Base-by-base conservation (phyloP, 2,113 vertebrate species). In the Pelobates fuscus region DNA sequence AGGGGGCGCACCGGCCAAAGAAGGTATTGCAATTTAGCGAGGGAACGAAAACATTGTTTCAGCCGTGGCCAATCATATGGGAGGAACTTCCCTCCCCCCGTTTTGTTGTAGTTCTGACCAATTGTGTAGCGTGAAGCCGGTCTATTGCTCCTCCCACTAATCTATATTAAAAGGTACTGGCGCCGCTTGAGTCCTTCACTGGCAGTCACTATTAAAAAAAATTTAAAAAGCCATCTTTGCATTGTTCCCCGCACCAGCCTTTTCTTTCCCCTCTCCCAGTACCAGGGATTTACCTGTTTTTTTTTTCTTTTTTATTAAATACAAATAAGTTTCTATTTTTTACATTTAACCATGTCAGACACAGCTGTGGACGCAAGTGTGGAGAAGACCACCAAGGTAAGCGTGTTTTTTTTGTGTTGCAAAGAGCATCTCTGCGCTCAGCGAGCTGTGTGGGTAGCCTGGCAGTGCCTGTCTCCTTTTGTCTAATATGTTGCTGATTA, bases 121-220 rank as follows among this genome's bases (percentile, higher is more conserved):
- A 68, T 67, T 2, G 32, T 5, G 8, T 8, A 14, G 43, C 41
- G 57, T 60, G 65, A 11, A 52, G 73, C 55, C 65, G 73, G 73
- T 17, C 26, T 23, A n/a, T 46, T 8, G 73, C 73, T 37, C 73
- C 73, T 2, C 73, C 73, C 55, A 68, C 55, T 68, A 46, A 68
- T 77, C 73, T 77, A 77, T 77, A 77, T 77, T 77, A 77, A 77
- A n/a, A 77, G 43, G 65, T 18, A 66, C 64, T 77, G 65, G 73
- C 73, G 73, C 73, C 73, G 73, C 73, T 64, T 77, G 73, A 77
- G 73, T 61, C 65, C 73, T 68, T 77, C 73, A 77, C 64, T 77
- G 73, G 73, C 73, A 77, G 64, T 60, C 65, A 77, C 64, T 67
- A 76, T 68, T 60, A 77, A 60, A 68, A 68, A 77, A 66, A 58